Conservation (phyloP, 2,888 invertebrate species). For the Apoderus coryli region DNA sequence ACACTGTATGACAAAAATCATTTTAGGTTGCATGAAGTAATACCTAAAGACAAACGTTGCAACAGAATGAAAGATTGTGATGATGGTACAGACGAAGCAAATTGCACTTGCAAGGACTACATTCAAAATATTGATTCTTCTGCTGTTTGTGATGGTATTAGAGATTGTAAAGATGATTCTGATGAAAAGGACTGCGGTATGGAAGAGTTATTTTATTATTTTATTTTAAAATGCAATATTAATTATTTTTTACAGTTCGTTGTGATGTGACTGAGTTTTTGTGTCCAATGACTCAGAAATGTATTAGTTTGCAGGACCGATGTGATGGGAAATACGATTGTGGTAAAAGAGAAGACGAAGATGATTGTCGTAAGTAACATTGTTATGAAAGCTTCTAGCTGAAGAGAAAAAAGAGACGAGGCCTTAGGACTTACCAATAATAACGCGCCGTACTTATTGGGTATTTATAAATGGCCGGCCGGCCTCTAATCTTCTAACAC, state of each 20-base stretch:
- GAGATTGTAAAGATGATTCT: conserved; percentile 58
- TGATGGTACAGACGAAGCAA: conserved; percentile 65
- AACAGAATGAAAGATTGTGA: conserved; percentile 61
- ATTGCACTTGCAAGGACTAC: conserved; percentile 60
- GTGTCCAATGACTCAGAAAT: conserved; percentile 48
- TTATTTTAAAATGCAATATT: no score
- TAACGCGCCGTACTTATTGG: no score
- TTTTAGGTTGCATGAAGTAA: conserved; percentile 49
- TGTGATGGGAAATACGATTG: conserved; percentile 57
- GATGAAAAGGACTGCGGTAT: conserved; percentile 64
- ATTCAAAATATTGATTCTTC: conserved; percentile 37
- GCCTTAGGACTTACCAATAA: no score
- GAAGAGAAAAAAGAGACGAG: no score
- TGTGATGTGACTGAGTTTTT: conserved; percentile 31
- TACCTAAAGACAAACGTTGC: conserved; percentile 46
- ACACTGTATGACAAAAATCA: no score
- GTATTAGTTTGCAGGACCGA: conserved; percentile 42
- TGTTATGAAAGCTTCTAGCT: no score
- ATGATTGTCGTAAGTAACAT: conserved; percentile 53
- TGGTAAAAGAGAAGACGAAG: conserved; percentile 57
- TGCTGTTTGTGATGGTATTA: conserved; percentile 58
- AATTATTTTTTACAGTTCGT: conserved; percentile 6
- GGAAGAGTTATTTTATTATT: conserved; percentile 18
- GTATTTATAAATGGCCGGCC: no score
- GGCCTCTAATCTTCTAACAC: no score